Conservation (phyloP, 2,113 vertebrate genomes). For the Grus americana region DNA sequence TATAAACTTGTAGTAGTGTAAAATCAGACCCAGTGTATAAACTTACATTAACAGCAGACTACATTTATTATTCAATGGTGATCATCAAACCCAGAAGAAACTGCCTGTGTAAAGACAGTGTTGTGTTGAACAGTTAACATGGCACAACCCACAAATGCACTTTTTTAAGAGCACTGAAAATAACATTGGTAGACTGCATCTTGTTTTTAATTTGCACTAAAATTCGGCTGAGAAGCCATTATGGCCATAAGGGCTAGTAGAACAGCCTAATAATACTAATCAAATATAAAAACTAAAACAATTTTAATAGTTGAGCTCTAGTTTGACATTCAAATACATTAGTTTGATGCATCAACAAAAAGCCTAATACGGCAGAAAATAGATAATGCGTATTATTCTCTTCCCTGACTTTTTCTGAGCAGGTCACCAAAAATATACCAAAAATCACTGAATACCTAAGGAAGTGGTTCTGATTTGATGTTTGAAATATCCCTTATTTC, state of each 20-base stretch:
- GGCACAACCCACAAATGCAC: neutral
- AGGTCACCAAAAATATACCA: neutral
- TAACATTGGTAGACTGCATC: neutral
- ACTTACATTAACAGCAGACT: neutral
- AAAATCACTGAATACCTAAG: neutral
- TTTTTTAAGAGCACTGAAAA: neutral
- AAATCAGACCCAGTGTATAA: neutral
- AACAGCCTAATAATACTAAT: neutral
- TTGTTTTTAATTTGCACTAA: neutral
- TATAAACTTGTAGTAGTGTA: neutral
- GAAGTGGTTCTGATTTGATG: neutral
- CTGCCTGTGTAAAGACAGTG: fast-evolving
- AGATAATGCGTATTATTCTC: neutral
- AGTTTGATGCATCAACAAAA: neutral
- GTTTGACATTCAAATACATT: neutral
- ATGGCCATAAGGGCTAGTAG: neutral
- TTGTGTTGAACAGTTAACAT: neutral
- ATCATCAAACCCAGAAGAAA: neutral
- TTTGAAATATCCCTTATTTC: neutral
- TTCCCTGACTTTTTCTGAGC: neutral
- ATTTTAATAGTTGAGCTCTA: neutral
- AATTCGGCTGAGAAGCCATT: neutral
- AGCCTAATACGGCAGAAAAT: neutral
- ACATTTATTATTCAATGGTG: neutral
- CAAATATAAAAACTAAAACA: neutral